A percentile compares a stretch with the other conserved stretches of the same genome.
Conservation (phyloP, 2,113 vertebrate species). For the Stigmatopora argus region DNA sequence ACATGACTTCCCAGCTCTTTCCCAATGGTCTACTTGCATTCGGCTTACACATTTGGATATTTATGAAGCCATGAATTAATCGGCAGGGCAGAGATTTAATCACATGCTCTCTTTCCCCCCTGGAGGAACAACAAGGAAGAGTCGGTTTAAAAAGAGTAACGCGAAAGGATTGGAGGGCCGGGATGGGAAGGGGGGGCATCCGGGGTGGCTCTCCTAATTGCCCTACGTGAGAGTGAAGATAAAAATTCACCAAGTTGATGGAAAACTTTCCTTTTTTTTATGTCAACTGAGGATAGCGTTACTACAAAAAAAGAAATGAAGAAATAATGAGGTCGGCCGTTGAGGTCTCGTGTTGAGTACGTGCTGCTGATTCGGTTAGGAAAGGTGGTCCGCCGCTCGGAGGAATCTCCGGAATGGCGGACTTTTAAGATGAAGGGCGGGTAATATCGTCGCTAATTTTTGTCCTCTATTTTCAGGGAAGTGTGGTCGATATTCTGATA, state of each 20-base stretch:
- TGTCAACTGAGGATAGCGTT: constrained; percentile 4
- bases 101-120: constrained; percentile 52
- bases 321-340: not conserved
- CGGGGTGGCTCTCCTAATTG: constrained; percentile 42
- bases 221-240: constrained; percentile 21
- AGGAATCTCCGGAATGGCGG: too few species aligned
- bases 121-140: constrained; percentile 52
- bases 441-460: constrained; percentile 47
- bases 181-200: constrained; percentile 21
- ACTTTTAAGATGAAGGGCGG: not conserved
- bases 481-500: constrained; percentile 55
- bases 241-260: constrained; percentile 33
- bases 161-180: constrained; percentile 2
- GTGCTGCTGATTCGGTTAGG: not conserved
- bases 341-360: not conserved
- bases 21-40: constrained; percentile 55
- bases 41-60: constrained; percentile 64
- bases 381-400: not conserved
- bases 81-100: constrained; percentile 65
- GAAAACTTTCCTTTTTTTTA: constrained; percentile 20
- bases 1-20: constrained; percentile 23
- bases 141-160: constrained; percentile 53
- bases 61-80: constrained; percentile 70
- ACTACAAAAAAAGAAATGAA: not conserved
- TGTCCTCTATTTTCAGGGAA: constrained; percentile 55